Conservation (phyloP, 2,888 invertebrate genomes). For the Diadegma fenestrale region DNA sequence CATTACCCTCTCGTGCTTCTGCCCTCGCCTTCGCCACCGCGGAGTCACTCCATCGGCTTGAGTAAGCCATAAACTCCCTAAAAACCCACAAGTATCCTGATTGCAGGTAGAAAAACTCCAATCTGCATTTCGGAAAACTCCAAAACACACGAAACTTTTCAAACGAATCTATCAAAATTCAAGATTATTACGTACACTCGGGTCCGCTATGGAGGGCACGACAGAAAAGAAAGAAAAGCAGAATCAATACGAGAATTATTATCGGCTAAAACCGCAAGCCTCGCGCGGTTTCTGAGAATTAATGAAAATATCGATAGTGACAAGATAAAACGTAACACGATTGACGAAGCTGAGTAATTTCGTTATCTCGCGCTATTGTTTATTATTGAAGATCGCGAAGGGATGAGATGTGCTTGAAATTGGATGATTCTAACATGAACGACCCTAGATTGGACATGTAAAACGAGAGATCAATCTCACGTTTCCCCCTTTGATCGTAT, state of each 20-base stretch:
- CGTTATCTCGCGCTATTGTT: background rate
- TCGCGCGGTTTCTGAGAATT: background rate
- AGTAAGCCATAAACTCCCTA: conserved; percentile 55
- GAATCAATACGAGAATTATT: background rate
- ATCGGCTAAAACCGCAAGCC: background rate
- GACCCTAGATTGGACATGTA: conserved; percentile 4
- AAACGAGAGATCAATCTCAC: conserved; percentile 10
- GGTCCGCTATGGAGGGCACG: background rate
- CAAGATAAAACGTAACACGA: background rate
- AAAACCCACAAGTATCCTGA: conserved; percentile 2
- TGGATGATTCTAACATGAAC: background rate
- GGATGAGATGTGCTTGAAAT: background rate
- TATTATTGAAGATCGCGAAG: background rate
- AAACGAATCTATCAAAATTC: conserved; percentile 39
- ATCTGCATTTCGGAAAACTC: conserved; percentile 28
- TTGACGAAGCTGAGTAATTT: background rate
- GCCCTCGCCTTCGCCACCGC: background rate
- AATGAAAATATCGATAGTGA: background rate
- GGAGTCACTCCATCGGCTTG: conserved; percentile 36
- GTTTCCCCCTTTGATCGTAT: conserved; percentile 58
- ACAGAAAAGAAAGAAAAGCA: conserved; percentile 4
- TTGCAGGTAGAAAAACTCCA: conserved; percentile 29
- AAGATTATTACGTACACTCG: background rate
- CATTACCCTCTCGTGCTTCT: conserved; percentile 34
- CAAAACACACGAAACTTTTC: background rate